phyloP scores from a whole-genome alignment of 2,797 vertebrate genomes.

The Liasis olivaceus region DNA sequence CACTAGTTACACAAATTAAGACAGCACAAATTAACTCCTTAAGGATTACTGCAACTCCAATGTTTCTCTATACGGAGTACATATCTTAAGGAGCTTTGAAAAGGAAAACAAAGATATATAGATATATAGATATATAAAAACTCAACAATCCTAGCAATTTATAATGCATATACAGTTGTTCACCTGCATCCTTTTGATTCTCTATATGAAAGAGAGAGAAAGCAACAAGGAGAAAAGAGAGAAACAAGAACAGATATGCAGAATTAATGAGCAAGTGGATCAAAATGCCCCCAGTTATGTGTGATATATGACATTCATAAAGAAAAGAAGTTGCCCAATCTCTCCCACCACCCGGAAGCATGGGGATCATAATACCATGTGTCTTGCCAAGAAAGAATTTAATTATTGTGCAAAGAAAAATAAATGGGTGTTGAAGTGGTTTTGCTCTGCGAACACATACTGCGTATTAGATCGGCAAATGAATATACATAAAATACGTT shows the following conservation, averaged over 20 bases:
- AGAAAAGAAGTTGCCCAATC: constrained; percentile 67
- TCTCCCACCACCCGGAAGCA: constrained; percentile 69
- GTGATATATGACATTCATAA: constrained; percentile 77
- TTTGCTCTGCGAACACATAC: constrained; percentile 73
- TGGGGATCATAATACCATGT: constrained; percentile 77
- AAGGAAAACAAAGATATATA: constrained; percentile 76
- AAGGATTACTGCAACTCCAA: constrained; percentile 79
- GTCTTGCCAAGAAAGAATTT: constrained; percentile 73
- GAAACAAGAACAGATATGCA: constrained; percentile 92
- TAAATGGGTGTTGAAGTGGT: constrained; percentile 72
- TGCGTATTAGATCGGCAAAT: constrained; percentile 66
- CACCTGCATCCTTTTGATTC: constrained; percentile 92
- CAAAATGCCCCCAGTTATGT: constrained; percentile 79
- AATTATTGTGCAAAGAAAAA: constrained; percentile 78
- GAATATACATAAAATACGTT: constrained; percentile 61
- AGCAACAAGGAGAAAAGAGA: constrained; percentile 82
- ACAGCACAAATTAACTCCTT: constrained; percentile 91
- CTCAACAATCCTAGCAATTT: constrained; percentile 83
- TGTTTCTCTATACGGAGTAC: constrained; percentile 76
- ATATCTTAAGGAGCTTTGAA: constrained; percentile 81
- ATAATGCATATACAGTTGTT: constrained; percentile 94
- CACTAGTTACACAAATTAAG: constrained; percentile 66
- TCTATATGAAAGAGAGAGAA: constrained; percentile 89
- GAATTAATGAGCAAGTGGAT: constrained; percentile 85
- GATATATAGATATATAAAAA: constrained; percentile 65